Percentiles rank a stretch among this genome's conserved stretches.
These are phyloP conservation scores for Lysiphlebus fabarum DNA, from an alignment of 1,140 invertebrate species.

Conservation along the genomic window DNA sequence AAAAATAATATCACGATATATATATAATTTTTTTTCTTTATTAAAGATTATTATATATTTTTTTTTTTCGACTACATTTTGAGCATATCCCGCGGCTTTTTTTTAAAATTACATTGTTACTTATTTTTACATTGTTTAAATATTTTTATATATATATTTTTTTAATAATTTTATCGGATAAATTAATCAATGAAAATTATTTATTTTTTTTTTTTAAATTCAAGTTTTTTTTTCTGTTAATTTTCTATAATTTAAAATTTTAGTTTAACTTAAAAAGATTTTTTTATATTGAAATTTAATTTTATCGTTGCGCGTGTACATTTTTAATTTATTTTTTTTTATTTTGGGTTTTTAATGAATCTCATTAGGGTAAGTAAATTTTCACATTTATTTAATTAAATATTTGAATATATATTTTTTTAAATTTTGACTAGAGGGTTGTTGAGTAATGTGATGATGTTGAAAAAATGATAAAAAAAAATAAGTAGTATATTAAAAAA, in stretches of 20 bases:
- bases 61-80: constrained; percentile 40
- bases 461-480: not conserved
- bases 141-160: no score
- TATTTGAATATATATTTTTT: constrained; percentile 14
- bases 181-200: no score
- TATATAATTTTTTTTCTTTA: constrained; percentile 26
- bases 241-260: not conserved
- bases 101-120: not conserved
- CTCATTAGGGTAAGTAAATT: constrained; percentile 11
- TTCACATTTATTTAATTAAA: constrained; percentile 5
- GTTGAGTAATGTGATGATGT: not conserved
- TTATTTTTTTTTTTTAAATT: no score
- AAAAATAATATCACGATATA: not conserved
- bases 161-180: no score
- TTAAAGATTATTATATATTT: constrained; percentile 22
- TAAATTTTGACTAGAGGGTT: not conserved
- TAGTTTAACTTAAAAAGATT: not conserved
- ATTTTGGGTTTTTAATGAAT: constrained; percentile 7
- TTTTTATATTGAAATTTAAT: constrained; percentile 11
- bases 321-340: constrained; percentile 7
- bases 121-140: no score
- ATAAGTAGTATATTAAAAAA: no score
- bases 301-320: not conserved
- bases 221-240: not conserved
- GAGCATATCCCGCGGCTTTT: constrained; percentile 47